Base-by-base conservation (phyloP, 2,797 vertebrate species). In the Spondyliosoma cantharus region DNA sequence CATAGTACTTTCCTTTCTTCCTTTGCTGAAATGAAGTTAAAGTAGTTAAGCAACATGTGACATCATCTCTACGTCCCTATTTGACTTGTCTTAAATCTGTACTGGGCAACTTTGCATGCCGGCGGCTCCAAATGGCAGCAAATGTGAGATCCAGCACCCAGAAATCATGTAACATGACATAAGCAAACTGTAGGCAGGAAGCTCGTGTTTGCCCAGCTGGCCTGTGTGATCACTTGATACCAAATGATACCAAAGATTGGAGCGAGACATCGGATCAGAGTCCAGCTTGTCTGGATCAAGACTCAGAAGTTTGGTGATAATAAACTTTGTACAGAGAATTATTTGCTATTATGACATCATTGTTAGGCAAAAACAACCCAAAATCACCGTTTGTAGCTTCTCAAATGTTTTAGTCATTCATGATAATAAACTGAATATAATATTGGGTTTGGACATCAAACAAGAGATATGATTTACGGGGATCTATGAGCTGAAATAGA, bases 131-230 rank as follows among this genome's bases (percentile, higher is more conserved):
- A 74, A 75, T 58, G 54, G 76, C 57, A 68, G 66, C 68, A 53
- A 81, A 76, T 56, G 24, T n/a, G 52, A 77, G 54, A 70, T 49
- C 78, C 48, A 29, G 45, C 49, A 69, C 24, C 27, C 67, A 66
- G 68, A 80, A 75, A 66, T 59, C 64, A n/a, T 70, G 74, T 57
- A 76, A 84, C 49, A 71, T 75, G 68, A 74, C 65, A 27, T 59
- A 61, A 62, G 66, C 64, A 84, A 86, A 76, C 71, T 69, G 78
- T 50, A 76, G 74, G 68, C 78, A 79, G 81, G 49, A n/a, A 59
- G 67, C 56, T 76, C 43, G 20, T 82, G 76, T 88, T 81, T 78
- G 76, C 59, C 75, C 75, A 62, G 71, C 70, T 74, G 79, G 64
- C 53, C 32, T 12, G 60, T 53, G 46, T 59, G 42, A 82, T 80